Conservation (phyloP, 2,113 vertebrate genomes). For the Eira barbara region DNA sequence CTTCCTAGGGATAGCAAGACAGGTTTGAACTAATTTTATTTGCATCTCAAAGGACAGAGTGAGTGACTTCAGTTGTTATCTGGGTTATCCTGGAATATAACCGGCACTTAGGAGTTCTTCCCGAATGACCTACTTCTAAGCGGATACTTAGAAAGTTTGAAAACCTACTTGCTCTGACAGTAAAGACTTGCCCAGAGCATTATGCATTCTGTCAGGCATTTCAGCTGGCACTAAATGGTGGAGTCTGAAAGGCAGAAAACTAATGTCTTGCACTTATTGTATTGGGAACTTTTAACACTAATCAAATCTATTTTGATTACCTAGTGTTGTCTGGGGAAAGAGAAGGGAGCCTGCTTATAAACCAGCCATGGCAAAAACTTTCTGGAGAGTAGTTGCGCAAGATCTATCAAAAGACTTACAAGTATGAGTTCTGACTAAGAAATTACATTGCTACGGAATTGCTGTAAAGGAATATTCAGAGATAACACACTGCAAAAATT, state of each 20-base stretch:
- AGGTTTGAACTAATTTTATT: slow-evolving; percentile 48
- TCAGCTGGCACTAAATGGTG: not conserved
- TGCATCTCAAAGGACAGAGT: slow-evolving; percentile 13
- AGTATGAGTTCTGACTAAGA: not conserved
- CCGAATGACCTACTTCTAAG: not conserved
- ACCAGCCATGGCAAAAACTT: not conserved
- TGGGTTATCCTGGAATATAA: slow-evolving; percentile 18
- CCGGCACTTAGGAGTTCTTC: not conserved
- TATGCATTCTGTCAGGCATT: not conserved
- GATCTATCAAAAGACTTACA: not conserved
- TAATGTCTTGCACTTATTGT: not conserved
- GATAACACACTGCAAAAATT: not conserved
- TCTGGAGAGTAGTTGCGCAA: not conserved
- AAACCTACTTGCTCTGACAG: not conserved
- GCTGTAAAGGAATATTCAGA: not conserved
- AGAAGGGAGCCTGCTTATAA: not conserved
- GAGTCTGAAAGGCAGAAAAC: not conserved
- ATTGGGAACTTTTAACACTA: not conserved
- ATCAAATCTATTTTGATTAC: not conserved
- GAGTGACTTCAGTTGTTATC: not conserved
- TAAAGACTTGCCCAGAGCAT: not conserved
- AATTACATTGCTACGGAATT: not conserved
- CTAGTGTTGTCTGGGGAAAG: not conserved
- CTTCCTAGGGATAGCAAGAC: not conserved
- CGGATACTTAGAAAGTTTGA: not conserved